Evolutionary conservation across 2,888 invertebrate genomes (phyloP).

Genomic region (Nephrotoma appendiculata): DNA sequence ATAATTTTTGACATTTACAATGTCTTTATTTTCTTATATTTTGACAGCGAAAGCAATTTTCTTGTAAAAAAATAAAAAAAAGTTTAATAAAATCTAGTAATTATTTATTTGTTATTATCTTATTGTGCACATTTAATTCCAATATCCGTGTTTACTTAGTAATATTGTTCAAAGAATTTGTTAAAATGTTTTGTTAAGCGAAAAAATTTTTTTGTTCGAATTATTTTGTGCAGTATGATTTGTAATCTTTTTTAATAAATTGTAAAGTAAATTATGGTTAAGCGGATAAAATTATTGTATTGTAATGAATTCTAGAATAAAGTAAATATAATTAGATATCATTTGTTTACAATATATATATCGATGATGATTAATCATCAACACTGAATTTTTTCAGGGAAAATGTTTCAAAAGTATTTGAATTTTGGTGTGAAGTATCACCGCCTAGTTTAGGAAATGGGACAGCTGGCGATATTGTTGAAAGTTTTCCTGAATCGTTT

Average conservation of each 20-base stretch:
- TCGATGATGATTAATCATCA: background rate
- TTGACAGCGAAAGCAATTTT: background rate
- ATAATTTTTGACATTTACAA: background rate
- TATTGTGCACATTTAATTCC: background rate
- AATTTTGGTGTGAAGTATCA: constrained; percentile 33
- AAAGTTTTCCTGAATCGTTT: constrained; percentile 73
- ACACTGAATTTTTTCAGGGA: constrained; percentile 17
- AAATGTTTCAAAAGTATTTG: constrained; percentile 32
- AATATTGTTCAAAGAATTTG: background rate
- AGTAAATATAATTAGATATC: constrained; percentile 8
- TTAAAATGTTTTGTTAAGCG: background rate
- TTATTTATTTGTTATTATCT: background rate
- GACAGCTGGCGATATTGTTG: constrained; percentile 44
- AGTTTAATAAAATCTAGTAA: background rate
- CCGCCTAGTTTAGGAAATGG: constrained; percentile 15
- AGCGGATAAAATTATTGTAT: background rate
- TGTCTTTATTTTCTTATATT: background rate
- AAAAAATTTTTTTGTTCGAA: background rate
- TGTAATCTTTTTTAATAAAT: background rate
- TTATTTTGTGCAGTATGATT: background rate
- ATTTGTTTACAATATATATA: background rate
- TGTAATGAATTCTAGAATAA: constrained; percentile 13
- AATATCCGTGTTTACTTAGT: background rate
- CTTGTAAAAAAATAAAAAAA: background rate
- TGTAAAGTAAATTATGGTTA: background rate